phyloP scores from a whole-genome alignment of 35 echinoderm and acorn worm species.

The Stichopus chloronotus region DNA sequence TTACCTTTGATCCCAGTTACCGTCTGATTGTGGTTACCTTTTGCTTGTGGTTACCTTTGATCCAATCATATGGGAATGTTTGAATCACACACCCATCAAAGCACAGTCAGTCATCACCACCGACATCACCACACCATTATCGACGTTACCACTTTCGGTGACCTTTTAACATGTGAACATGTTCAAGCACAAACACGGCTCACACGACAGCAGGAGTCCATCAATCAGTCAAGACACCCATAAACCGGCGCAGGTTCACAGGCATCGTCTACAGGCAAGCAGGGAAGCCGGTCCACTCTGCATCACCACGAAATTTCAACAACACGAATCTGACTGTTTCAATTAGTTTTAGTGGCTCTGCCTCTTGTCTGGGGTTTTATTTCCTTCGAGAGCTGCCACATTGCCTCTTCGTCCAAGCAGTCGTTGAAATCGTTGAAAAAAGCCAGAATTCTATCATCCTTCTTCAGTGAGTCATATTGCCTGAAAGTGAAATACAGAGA shows the following conservation, averaged over 20 bases:
- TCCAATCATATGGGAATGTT: too few relatives aligned
- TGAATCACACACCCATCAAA: too few relatives aligned
- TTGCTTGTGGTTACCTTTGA: too few relatives aligned
- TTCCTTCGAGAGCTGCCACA: slow-evolving; percentile 95
- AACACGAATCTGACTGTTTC: neutral
- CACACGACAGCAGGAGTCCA: neutral
- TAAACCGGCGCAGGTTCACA: neutral
- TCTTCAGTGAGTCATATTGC: slow-evolving; percentile 82
- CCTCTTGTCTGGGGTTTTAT: slow-evolving; percentile 82
- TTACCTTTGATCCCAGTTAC: too few relatives aligned
- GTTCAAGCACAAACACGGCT: too few relatives aligned
- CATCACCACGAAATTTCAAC: neutral
- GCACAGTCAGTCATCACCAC: too few relatives aligned
- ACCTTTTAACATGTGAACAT: too few relatives aligned
- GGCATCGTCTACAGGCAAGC: neutral
- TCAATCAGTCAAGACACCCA: neutral
- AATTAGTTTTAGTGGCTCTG: slow-evolving; percentile 36
- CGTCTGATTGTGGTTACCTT: too few relatives aligned
- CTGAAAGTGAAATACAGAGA: slow-evolving; percentile 36
- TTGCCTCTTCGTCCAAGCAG: slow-evolving; percentile 88
- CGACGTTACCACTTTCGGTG: too few relatives aligned
- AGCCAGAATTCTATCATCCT: slow-evolving; percentile 62
- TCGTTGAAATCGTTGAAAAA: slow-evolving; percentile 95
- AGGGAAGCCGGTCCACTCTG: neutral
- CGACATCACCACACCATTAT: too few relatives aligned